Base-by-base conservation (phyloP, 2,888 invertebrate genomes). In the Leptinotarsa tumamoca region DNA sequence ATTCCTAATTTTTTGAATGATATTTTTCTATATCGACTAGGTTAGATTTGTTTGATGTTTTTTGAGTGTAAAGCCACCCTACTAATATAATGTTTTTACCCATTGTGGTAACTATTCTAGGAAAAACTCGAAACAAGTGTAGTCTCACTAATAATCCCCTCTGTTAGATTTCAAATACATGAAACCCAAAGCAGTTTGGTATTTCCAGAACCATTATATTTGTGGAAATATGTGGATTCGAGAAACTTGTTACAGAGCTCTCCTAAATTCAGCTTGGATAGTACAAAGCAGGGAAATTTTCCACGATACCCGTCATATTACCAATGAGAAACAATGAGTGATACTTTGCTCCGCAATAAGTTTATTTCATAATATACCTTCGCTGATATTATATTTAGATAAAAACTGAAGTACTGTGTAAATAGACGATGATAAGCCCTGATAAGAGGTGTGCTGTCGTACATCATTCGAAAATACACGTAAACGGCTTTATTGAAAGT, bases 381-480 rank as follows among this genome's bases (percentile, higher is more conserved):
- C 23, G 15, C 43, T 58, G 23, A 58, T 70, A 54, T 23, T 49
- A 43, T 70, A 78, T 58, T 58, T 23, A 23, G 80, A 82, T 82
- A 82, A 82, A 43, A 82, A 83, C 82, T 82, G 73, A 82, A 83
- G 83, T 82, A 81, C 80, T 81, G 73, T 79, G 81, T 80, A 80
- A 83, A 83, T 78, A 83, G 52, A 50, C 70, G 81, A 80, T 80
- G 78, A 79, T 70, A 75, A 73, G 70, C 67, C 66, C 75, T 76
- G 76, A 80, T 78, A 80, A 78, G 72, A 43, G 33, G 33, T 43
- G 72, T 71, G 67, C 63, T 75, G 79, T 70, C 71, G 74, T 74
- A 72, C 71, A 67, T 54, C 70, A 73, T 63, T 68, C 21, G 17
- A 50, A 71, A 68, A 68, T 68, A 68, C 50, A 68, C 67, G 23